A percentile compares a stretch with the other conserved stretches of the same genome.
Conservation (phyloP, 35 echinoderm and acorn worm species). For the Chiridota heheva region DNA sequence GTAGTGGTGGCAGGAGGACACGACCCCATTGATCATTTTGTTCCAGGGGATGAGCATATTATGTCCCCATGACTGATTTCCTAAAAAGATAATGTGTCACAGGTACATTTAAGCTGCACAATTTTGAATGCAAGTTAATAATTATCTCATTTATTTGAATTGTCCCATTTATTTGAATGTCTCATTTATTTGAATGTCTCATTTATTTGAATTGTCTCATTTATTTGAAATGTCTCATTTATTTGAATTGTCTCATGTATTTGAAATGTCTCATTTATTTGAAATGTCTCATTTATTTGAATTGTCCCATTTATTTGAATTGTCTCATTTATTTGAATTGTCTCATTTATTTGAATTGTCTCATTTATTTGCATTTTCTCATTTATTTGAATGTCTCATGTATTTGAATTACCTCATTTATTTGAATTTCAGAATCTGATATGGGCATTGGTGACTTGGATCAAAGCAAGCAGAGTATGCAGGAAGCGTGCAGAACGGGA, state of each 20-base stretch:
- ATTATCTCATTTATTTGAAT: no score
- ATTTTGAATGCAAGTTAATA: no score
- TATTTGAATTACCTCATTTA: neutral
- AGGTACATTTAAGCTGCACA: no score
- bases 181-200: no score
- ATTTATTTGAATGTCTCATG: neutral
- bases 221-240: no score
- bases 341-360: neutral
- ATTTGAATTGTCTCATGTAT: no score
- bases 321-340: neutral
- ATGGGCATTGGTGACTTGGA: neutral
- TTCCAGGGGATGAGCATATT: no score
- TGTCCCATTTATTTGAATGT: neutral
- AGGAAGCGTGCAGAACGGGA: conserved; percentile 69
- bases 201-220: neutral
- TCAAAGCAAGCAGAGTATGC: conserved; percentile 67
- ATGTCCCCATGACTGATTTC: no score
- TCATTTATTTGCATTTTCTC: neutral
- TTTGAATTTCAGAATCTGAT: neutral
- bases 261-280: neutral
- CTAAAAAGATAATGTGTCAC: no score
- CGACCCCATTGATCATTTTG: no score
- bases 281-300: neutral
- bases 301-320: neutral
- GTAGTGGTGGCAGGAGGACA: no score